Evolutionary conservation across 2,888 invertebrate species (phyloP).

Genomic region (Hydraecia micacea): DNA sequence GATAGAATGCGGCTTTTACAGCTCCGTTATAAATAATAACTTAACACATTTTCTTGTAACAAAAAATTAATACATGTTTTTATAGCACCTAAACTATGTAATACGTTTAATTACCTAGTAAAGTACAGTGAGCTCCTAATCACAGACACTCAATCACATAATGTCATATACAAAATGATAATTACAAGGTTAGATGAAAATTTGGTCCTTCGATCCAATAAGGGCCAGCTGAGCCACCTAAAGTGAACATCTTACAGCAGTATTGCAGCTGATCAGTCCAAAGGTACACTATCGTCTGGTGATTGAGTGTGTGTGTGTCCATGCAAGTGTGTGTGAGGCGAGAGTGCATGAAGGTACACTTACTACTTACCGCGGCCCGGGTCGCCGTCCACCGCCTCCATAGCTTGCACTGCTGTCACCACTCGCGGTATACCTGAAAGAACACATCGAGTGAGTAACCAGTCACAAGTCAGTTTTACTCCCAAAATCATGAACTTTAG

Average conservation of each 20-base stretch:
- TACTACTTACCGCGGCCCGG: conserved; percentile 96
- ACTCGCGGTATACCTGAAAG: conserved; percentile 93
- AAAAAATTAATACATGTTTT: not conserved
- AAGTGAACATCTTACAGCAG: not conserved
- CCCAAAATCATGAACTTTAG: not conserved
- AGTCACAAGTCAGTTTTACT: not conserved
- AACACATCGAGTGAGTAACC: not conserved
- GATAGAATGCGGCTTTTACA: conserved; percentile 24
- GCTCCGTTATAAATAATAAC: conserved; percentile 7
- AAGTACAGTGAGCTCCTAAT: conserved; percentile 60
- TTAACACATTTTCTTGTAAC: conserved; percentile 1
- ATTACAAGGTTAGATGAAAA: not conserved
- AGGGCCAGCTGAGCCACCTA: not conserved
- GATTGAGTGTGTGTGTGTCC: conserved; percentile 68
- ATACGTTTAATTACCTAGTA: not conserved
- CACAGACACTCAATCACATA: conserved; percentile 53
- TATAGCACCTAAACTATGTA: not conserved
- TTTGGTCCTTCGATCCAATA: conserved; percentile 4
- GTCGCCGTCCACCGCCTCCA: conserved; percentile 91
- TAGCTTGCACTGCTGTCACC: conserved; percentile 92
- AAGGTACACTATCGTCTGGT: conserved; percentile 31
- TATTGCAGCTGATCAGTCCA: not conserved
- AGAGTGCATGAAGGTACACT: conserved; percentile 91
- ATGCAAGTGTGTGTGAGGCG: conserved; percentile 85
- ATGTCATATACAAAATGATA: not conserved